Evolutionary conservation across 2,888 invertebrate genomes (phyloP), one percentile per base, ranked within the genome.

Genomic region (Hecatera dysodea): DNA sequence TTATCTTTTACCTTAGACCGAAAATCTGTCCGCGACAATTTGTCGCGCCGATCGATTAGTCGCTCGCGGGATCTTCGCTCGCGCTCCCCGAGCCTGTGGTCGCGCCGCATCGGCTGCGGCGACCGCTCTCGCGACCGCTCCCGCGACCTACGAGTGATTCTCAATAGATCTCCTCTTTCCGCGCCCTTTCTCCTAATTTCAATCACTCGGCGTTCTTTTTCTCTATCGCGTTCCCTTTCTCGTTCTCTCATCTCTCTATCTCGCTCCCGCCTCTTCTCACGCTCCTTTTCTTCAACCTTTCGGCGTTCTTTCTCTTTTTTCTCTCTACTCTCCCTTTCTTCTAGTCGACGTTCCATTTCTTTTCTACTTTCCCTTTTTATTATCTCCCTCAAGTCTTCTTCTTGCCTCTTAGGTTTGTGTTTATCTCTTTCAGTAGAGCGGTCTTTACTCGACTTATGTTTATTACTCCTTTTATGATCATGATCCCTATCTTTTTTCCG

Each of bases 331-430:
- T 81, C 78, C 48, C 86, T 74, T 53, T 92, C 93, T 46, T 89
- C 87, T 62, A 80, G 92, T 88, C 85, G 89, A 50, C 84, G 91
- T 71, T 87, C 95, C 88, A 87, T 82, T 72, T 93, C 89, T 87
- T 90, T 90, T 67, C 86, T 90, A 83, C 93, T 91, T 84, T 95
- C 91, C 74, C 91, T 89, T 67, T 93, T 92, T 63, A 90, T 94
- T 46, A 90, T 91, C 76, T 91, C 94, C 88, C 85, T 96, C 92
- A 85, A 96, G 93, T 90, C 96, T 92, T 89, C 93, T 83, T 88
- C 93, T 19, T 90, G 88, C n/a, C 90, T 89, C 77, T 88, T 93
- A 63, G 88, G 76, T 78, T 92, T 91, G 67, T 89, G 81, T 78
- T 85, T 91, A 2, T 93, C 93, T 70, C 86, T 87, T 52, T 94